A percentile compares a stretch with the other conserved stretches of the same genome.
phyloP scores from a whole-genome alignment of 1,140 invertebrate genomes.

The Drosophila parvula region DNA sequence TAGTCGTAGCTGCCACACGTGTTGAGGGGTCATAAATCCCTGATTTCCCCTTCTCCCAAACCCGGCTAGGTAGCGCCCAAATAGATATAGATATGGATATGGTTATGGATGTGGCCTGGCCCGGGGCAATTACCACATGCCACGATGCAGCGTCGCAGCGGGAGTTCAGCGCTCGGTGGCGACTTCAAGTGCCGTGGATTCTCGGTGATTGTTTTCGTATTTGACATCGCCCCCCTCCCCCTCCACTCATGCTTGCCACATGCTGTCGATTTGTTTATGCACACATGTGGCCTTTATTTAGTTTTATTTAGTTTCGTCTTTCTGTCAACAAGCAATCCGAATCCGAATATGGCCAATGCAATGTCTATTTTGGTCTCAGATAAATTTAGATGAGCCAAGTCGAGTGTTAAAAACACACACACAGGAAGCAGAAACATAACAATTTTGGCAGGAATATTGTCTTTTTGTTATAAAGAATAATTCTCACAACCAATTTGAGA shows the following conservation, averaged over 20 bases:
- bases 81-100: slow-evolving; percentile 19
- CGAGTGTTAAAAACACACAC: slow-evolving; percentile 5
- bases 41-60: not conserved
- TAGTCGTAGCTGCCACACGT: slow-evolving; percentile 34
- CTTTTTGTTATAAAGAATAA: slow-evolving; percentile 11
- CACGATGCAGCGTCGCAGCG: slow-evolving; percentile 68
- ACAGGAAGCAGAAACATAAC: slow-evolving; percentile 15
- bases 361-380: slow-evolving; percentile 25
- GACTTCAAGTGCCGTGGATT: slow-evolving; percentile 60
- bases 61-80: slow-evolving; percentile 17
- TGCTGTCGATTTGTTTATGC: slow-evolving; percentile 73
- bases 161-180: slow-evolving; percentile 62
- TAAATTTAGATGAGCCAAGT: not conserved
- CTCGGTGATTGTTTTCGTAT: slow-evolving; percentile 44
- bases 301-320: slow-evolving; percentile 43
- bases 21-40: slow-evolving; percentile 65
- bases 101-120: not conserved
- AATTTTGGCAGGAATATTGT: not conserved
- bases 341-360: slow-evolving; percentile 34
- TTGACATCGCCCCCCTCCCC: slow-evolving; percentile 24
- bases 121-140: slow-evolving; percentile 78
- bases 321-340: slow-evolving; percentile 34
- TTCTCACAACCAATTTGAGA: slow-evolving; percentile 1
- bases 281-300: slow-evolving; percentile 29
- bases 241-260: slow-evolving; percentile 62